These are phyloP conservation scores for Nomada ferruginata DNA, from an alignment of 2,888 invertebrate genomes.

Conservation along the genomic window DNA sequence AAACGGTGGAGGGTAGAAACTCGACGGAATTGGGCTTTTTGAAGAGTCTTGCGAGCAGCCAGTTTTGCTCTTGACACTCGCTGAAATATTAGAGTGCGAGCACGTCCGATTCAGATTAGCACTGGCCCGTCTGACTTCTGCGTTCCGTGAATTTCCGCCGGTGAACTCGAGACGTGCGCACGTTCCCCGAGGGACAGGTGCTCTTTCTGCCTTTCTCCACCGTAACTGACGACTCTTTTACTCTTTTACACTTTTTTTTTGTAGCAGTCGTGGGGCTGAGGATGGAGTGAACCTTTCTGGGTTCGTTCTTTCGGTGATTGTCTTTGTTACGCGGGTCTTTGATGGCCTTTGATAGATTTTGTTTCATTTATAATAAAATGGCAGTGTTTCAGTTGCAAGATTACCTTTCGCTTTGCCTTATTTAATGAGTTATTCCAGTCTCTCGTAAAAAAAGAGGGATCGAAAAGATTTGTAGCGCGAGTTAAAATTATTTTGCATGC, in stretches of 20 bases:
- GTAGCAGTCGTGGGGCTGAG: too few species aligned
- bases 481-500: not conserved
- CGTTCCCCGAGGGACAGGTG: conserved; percentile 45
- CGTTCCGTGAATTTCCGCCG: conserved; percentile 42
- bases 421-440: too few species aligned
- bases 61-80: conserved; percentile 76
- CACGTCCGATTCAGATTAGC: conserved; percentile 77
- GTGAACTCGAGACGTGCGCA: conserved; percentile 8
- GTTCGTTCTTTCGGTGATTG: too few species aligned
- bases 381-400: too few species aligned
- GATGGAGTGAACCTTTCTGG: too few species aligned
- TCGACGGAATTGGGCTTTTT: conserved; percentile 61
- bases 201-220: not conserved
- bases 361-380: too few species aligned
- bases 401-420: too few species aligned
- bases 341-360: too few species aligned
- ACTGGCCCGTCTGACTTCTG: conserved; percentile 27
- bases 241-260: not conserved
- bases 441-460: not conserved
- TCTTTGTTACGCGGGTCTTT: not conserved
- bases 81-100: conserved; percentile 79
- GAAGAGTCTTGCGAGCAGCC: conserved; percentile 71
- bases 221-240: not conserved
- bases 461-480: not conserved
- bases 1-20: conserved; percentile 25